A percentile compares a stretch with the other conserved stretches of the same genome.
Conservation (phyloP, 2,888 invertebrate genomes). For the Villa cingulata region DNA sequence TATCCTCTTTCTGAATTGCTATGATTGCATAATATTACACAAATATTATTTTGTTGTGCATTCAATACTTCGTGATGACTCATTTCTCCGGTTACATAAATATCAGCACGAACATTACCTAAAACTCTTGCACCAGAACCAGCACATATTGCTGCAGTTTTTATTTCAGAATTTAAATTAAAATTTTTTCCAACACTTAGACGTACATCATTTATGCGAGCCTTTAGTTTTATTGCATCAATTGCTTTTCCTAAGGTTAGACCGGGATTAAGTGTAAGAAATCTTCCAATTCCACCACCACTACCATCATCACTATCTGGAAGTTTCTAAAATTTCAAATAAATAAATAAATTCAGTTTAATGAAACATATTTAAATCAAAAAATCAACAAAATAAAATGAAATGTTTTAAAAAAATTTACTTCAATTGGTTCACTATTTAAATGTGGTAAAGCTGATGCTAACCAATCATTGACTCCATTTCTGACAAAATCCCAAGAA, state of each 20-base stretch:
- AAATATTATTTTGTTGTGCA: slow-evolving; percentile 60
- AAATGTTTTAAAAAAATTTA: neutral
- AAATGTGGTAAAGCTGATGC: slow-evolving; percentile 36
- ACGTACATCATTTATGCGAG: slow-evolving; percentile 54
- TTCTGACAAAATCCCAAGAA: slow-evolving; percentile 66
- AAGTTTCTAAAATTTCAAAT: slow-evolving; percentile 5
- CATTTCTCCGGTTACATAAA: slow-evolving; percentile 88
- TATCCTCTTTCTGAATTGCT: slow-evolving; percentile 89
- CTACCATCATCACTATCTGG: slow-evolving; percentile 10
- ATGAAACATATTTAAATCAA: too few relatives aligned
- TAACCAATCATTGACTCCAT: slow-evolving; percentile 92
- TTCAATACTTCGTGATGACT: slow-evolving; percentile 87
- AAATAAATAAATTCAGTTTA: too few relatives aligned
- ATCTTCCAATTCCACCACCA: slow-evolving; percentile 43
- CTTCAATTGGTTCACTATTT: slow-evolving; percentile 13
- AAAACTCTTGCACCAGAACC: slow-evolving; percentile 78
- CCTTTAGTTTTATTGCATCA: slow-evolving; percentile 51
- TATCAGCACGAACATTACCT: slow-evolving; percentile 54
- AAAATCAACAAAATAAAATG: too few relatives aligned
- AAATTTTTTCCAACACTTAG: slow-evolving; percentile 47
- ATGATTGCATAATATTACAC: slow-evolving; percentile 83
- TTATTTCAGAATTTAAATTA: slow-evolving; percentile 38
- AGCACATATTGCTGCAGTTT: slow-evolving; percentile 69
- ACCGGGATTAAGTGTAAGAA: slow-evolving; percentile 38
- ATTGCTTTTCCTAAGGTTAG: slow-evolving; percentile 49